Evolutionary conservation across 2,797 vertebrate genomes (phyloP), one percentile per base, ranked within the genome.

Genomic region (Hyperoplus immaculatus): DNA sequence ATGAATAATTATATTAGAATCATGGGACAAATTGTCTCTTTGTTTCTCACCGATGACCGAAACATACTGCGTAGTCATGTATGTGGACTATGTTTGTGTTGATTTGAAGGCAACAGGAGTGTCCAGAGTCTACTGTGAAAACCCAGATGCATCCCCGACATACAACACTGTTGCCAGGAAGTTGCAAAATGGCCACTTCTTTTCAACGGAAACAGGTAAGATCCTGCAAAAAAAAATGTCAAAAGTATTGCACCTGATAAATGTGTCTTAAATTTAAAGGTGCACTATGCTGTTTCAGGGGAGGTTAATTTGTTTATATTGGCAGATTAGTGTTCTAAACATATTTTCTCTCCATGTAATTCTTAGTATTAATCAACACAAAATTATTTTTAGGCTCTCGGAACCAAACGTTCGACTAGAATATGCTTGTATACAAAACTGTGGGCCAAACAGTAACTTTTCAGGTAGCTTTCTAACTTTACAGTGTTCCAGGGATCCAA

Each of bases 151-250:
- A 14, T 57, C 13, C 21, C 36, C 66, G 5, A 39, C 61, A 2
- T 65, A 55, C 64, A 66, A 39, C 69, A 12, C 63, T 4, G 55
- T 46, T 6, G 16, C 50, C 41, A 49, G 79, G 53, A 88, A 69
- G 69, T 3, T 80, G 38, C 79, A 73, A 8, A 60, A 75, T 3
- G 29, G 64, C 62, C 77, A 7, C 67, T 46, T 65, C 57, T 51
- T 59, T 21, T 46, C 83, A 54, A 15, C 71, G 79, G 74, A 83
- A 58, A 67, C 76, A 80, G 85, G 92, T 92, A 21, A 75, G 70
- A 45, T 15, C 13, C 11, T n/a, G 16, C 5, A 53, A 49, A 72
- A 13, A 16, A 39, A n/a, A 38, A 8, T 7, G 21, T 51, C 29
- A 51, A 56, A 29, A 36, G 13, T 8, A 15, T 16, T 4, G 38